Evolutionary conservation across 1,140 invertebrate species (phyloP).

Genomic region (Pantala flavescens): DNA sequence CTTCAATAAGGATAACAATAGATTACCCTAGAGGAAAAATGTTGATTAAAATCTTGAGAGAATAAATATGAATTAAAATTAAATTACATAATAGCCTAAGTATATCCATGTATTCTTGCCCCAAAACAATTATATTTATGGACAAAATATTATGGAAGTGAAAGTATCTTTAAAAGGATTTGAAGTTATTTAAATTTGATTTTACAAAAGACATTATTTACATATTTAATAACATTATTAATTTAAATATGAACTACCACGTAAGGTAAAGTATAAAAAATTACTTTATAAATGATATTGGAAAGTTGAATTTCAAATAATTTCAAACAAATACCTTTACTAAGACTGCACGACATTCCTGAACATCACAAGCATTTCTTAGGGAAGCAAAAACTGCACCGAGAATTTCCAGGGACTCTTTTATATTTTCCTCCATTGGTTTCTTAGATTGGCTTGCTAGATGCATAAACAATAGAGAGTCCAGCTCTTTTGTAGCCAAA

Average conservation of each 20-base stretch:
- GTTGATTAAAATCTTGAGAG: neutral
- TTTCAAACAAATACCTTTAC: constrained; percentile 35
- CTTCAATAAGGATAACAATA: constrained; percentile 32
- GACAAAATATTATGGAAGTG: neutral
- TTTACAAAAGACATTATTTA: neutral
- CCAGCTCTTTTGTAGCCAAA: constrained; percentile 35
- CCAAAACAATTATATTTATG: neutral
- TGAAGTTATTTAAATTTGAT: too few species aligned
- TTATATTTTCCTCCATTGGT: constrained; percentile 19
- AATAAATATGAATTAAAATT: neutral
- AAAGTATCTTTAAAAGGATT: too few species aligned
- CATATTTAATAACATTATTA: neutral
- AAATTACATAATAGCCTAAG: neutral
- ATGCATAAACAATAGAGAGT: constrained; percentile 30
- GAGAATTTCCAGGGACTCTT: constrained; percentile 26
- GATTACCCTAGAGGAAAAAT: constrained; percentile 30
- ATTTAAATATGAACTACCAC: neutral
- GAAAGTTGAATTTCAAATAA: neutral
- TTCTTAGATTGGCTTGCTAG: constrained; percentile 34
- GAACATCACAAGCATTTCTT: constrained; percentile 36
- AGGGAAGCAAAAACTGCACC: constrained; percentile 39
- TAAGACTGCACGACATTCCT: constrained; percentile 41
- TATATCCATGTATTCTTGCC: neutral
- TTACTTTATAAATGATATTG: neutral
- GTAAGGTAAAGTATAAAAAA: neutral